These are phyloP conservation scores for Hemistola chrysoprasaria DNA, from an alignment of 2,888 invertebrate species.

Conservation along the genomic window DNA sequence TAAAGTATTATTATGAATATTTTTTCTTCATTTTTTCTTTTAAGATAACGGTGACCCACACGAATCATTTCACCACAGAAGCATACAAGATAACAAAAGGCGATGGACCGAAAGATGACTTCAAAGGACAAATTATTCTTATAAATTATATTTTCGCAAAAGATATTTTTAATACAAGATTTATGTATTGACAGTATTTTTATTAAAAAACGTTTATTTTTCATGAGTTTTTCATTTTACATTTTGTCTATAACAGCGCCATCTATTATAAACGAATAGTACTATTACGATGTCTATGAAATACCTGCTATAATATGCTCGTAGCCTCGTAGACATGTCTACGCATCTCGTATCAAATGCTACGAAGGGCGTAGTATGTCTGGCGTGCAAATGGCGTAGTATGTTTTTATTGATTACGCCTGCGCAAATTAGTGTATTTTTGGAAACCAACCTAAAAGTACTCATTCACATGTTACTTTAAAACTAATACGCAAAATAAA, in stretches of 20 bases:
- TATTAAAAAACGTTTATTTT: conserved; percentile 8
- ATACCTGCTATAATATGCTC: conserved; percentile 9
- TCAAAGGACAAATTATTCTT: no score
- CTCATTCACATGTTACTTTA: conserved; percentile 31
- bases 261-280: conserved; percentile 15
- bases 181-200: not conserved
- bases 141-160: no score
- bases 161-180: no score
- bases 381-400: conserved; percentile 24
- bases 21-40: conserved; percentile 23
- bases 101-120: conserved; percentile 45
- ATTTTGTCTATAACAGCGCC: conserved; percentile 16
- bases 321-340: conserved; percentile 6
- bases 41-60: conserved; percentile 43
- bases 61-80: conserved; percentile 40
- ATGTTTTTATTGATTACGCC: conserved; percentile 67
- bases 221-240: not conserved
- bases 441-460: conserved; percentile 39
- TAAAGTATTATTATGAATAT: conserved; percentile 1
- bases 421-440: conserved; percentile 45
- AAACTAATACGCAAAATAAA: conserved; percentile 25
- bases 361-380: conserved; percentile 25
- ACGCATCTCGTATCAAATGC: conserved; percentile 13
- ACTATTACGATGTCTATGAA: not conserved
- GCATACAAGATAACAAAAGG: conserved; percentile 38